These are phyloP conservation scores for Nixonia krombeini DNA, from an alignment of 1,140 invertebrate species.

Conservation along the genomic window DNA sequence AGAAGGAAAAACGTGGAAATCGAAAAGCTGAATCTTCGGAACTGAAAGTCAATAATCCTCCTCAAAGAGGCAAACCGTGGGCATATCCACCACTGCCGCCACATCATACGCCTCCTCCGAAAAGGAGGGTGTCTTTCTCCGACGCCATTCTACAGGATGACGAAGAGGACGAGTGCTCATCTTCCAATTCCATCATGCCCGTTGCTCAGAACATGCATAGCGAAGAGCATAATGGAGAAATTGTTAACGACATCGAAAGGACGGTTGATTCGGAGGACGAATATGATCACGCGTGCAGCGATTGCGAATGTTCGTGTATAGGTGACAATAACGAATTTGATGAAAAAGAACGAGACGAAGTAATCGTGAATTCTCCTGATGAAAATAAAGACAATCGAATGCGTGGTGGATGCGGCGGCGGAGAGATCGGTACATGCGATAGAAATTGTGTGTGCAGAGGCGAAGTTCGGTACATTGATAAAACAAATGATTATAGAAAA, in stretches of 20 bases:
- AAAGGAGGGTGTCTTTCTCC: slow-evolving; percentile 56
- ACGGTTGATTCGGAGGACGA: slow-evolving; percentile 13
- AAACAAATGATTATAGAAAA: not conserved
- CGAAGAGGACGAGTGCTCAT: slow-evolving; percentile 10
- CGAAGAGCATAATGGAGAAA: slow-evolving; percentile 21
- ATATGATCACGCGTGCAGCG: slow-evolving; percentile 21
- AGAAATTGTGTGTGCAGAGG: slow-evolving; percentile 13
- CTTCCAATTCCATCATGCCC: not conserved
- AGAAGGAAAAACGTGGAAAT: not conserved
- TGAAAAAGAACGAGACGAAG: slow-evolving; percentile 13
- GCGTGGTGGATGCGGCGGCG: slow-evolving; percentile 50
- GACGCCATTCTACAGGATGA: slow-evolving; percentile 29
- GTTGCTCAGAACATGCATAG: slow-evolving; percentile 18
- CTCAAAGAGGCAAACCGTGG: slow-evolving; percentile 31
- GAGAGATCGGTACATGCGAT: not conserved
- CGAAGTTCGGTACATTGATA: no score
- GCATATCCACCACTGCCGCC: slow-evolving; percentile 50
- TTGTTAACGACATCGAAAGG: slow-evolving; percentile 33
- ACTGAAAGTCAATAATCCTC: not conserved
- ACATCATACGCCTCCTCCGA: slow-evolving; percentile 36
- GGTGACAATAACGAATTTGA: slow-evolving; percentile 19
- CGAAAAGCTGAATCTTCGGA: no score
- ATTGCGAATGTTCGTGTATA: slow-evolving; percentile 16
- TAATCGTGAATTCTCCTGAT: no score
- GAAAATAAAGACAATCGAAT: slow-evolving; percentile 39